Evolutionary conservation across 2,888 invertebrate genomes (phyloP).

Genomic region (Drosophila parthenogenetica): DNA sequence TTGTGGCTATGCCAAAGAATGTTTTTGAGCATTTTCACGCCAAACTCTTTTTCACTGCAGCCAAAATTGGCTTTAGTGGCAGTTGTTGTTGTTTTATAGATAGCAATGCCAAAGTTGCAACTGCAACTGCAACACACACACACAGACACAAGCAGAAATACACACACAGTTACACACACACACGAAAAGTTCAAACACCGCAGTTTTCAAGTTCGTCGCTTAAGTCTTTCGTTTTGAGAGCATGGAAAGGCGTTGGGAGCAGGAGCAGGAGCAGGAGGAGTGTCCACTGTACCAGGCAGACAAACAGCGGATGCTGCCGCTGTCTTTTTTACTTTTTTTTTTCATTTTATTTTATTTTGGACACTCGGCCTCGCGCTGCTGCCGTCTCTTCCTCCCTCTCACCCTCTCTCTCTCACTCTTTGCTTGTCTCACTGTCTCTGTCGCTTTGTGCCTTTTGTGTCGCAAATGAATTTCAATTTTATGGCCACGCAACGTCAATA

Average conservation of each 20-base stretch:
- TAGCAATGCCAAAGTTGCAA: slow-evolving; percentile 49
- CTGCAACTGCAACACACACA: slow-evolving; percentile 16
- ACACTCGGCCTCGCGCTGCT: slow-evolving; percentile 3
- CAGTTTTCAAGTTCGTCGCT: slow-evolving; percentile 64
- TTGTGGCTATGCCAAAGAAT: slow-evolving; percentile 32
- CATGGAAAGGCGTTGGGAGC: not conserved
- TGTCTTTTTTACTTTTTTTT: slow-evolving; percentile 19
- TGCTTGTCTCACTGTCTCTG: slow-evolving; percentile 19
- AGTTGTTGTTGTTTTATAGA: slow-evolving; percentile 48
- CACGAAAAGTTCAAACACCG: slow-evolving; percentile 56
- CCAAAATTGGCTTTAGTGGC: slow-evolving; percentile 50
- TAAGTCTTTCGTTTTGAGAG: slow-evolving; percentile 67
- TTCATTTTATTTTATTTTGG: slow-evolving; percentile 11
- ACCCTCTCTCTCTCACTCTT: not conserved
- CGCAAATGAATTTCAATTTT: slow-evolving; percentile 78
- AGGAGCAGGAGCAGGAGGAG: not conserved
- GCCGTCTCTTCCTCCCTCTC: not conserved
- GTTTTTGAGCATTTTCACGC: slow-evolving; percentile 67
- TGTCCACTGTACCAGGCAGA: not conserved
- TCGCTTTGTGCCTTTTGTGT: slow-evolving; percentile 48
- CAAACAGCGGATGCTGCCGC: slow-evolving; percentile 19
- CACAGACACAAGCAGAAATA: slow-evolving; percentile 7
- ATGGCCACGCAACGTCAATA: slow-evolving; percentile 76
- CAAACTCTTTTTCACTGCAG: slow-evolving; percentile 54
- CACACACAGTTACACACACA: not conserved